Evolutionary conservation across 2,113 vertebrate species (phyloP), one percentile per base, ranked within the genome.

Genomic region (Kobus ellipsiprymnus): DNA sequence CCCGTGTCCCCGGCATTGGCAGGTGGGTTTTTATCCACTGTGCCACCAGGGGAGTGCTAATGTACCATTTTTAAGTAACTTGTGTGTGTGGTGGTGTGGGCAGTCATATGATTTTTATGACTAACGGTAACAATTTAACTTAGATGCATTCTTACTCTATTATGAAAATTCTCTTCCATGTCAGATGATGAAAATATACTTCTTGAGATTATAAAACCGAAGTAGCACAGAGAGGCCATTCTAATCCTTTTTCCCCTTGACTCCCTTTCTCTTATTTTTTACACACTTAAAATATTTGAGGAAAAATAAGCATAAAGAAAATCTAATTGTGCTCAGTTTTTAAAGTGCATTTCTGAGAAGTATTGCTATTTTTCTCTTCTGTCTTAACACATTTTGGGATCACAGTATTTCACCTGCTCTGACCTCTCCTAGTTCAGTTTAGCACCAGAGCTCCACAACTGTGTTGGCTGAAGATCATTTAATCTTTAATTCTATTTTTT

Each of bases 321-420:
- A 62, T 4, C 23, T 90, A 23, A 15, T 57, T 4, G 7, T 82
- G 19, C 5, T 33, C 27, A 10, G 9, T 36, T 93, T 89, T 29
- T 52, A 9, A 21, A 40, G 55, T 27, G 9, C 25, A 12, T 74
- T 60, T 52, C 10, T 27, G 59, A 80, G 29, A 46, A 6, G 0
- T 9, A 36, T 15, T 27, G 52, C 10, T 81, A 12, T n/a, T 67
- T 74, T 88, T 30, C 21, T 52, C 30, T 88, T 91, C 36, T 29
- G 4, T 19, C 19, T 52, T 30, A 2, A 80, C 30, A 64, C 17
- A 6, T 44, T 80, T 10, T 29, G 46, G 30, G 54, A 30, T 74
- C 15, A 17, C 0, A 0, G 4, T 2, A 13, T 25, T 57, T 46
- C 7, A 6, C 0, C 2, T 23, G 59, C 7, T 59, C 11, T 67